phyloP scores from a whole-genome alignment of 2,797 vertebrate genomes.

The Myripristis murdjan region DNA sequence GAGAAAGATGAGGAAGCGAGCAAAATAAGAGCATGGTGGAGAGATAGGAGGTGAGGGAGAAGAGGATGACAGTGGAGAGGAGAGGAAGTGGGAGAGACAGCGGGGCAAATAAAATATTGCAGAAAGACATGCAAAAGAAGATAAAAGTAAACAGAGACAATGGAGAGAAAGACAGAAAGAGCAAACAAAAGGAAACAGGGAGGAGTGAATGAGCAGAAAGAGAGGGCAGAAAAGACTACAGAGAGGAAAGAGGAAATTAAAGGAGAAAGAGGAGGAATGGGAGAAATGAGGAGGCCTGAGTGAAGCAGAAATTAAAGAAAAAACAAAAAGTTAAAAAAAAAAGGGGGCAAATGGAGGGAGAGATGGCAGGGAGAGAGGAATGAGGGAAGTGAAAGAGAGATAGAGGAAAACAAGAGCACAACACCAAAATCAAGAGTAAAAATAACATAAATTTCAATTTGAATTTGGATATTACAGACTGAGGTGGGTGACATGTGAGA shows the following conservation, averaged over 20 bases:
- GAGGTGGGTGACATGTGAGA: not conserved
- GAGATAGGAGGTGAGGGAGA: not conserved
- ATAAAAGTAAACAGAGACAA: not conserved
- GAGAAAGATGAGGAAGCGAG: conserved; percentile 1
- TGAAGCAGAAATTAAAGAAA: not conserved
- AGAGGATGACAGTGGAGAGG: no score
- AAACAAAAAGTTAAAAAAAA: not conserved
- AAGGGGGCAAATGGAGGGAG: no score
- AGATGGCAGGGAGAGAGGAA: not conserved
- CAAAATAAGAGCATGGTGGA: not conserved
- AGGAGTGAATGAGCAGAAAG: not conserved
- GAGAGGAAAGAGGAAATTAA: not conserved
- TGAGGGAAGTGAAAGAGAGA: not conserved
- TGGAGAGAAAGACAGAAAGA: not conserved
- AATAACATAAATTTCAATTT: not conserved
- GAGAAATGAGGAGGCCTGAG: not conserved
- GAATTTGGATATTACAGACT: not conserved
- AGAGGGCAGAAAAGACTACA: not conserved
- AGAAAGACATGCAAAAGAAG: not conserved
- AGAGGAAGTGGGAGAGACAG: no score
- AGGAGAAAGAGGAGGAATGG: not conserved
- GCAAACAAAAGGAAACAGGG: not conserved
- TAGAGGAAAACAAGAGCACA: not conserved
- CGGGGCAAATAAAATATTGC: no score
- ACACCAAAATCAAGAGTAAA: no score